Evolutionary conservation across 2,888 invertebrate genomes (phyloP).

Genomic region (Aelia acuminata): DNA sequence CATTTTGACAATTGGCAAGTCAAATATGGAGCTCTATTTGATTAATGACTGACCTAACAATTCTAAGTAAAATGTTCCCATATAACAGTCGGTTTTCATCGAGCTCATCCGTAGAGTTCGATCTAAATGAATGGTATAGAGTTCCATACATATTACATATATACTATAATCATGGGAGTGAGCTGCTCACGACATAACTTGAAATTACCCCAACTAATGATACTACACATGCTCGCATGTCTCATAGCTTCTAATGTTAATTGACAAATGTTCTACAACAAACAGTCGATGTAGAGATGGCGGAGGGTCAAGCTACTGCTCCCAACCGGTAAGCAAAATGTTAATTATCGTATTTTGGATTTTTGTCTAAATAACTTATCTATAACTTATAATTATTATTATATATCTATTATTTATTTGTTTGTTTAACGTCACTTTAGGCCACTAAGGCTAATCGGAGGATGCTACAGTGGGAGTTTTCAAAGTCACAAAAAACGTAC

Average conservation of each 20-base stretch:
- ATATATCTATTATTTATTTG: no score
- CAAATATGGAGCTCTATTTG: not conserved
- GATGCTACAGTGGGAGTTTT: no score
- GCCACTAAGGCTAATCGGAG: no score
- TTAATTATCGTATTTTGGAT: no score
- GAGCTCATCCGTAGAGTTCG: not conserved
- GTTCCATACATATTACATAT: no score
- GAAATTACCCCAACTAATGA: not conserved
- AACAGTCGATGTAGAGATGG: not conserved
- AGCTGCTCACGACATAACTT: not conserved
- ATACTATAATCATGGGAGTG: not conserved
- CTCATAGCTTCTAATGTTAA: not conserved
- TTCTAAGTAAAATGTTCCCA: not conserved
- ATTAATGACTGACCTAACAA: not conserved
- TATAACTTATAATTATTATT: no score
- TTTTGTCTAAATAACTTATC: no score
- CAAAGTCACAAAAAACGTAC: no score
- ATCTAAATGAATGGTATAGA: not conserved
- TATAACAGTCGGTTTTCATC: not conserved
- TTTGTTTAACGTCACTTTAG: no score
- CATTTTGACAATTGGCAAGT: not conserved
- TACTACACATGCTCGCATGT: not conserved
- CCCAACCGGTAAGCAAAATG: not conserved
- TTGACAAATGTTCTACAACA: not conserved
- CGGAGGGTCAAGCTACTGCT: not conserved